Evolutionary conservation across 2,113 vertebrate species (phyloP), one percentile per base, ranked within the genome.

Genomic region (Propithecus coquereli): DNA sequence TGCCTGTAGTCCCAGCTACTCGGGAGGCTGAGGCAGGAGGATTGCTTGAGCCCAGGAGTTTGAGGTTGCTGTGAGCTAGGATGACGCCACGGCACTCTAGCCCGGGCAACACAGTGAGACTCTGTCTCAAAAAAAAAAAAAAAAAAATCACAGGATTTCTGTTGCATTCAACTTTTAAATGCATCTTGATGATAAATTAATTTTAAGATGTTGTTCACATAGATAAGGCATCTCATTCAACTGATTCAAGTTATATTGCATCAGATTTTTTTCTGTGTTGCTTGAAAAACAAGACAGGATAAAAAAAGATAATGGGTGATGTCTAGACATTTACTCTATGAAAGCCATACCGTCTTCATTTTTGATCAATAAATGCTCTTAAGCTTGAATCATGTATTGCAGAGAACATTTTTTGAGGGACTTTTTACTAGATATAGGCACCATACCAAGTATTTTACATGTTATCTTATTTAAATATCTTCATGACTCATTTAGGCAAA

Each of bases 101-200:
- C n/a, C n/a, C n/a, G n/a, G n/a, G n/a, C n/a, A n/a, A n/a, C n/a
- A n/a, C n/a, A n/a, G n/a, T n/a, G n/a, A n/a, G n/a, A n/a, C n/a
- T n/a, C n/a, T n/a, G n/a, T n/a, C n/a, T n/a, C n/a, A 45, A 43
- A 74, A 45, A 6, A 45, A 43, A 74, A 45, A 6, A 45, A 43
- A 74, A 45, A 74, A 74, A 83, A 13, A 50, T 82, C 34, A 30
- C 11, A 85, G 50, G 77, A 27, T 92, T 66, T 85, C 18, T 43
- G 10, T 43, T 92, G 23, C n/a, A 5, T 76, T 94, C 47, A 70
- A 52, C 59, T 79, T 92, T 90, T 40, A 94, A 90, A 54, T 82
- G 34, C 40, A 50, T 68, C 79, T 95, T 65, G 76, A 59, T 59
- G 74, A 61, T 91, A 70, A 93, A 87, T 90, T 91, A 89, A 81